Base-by-base conservation (phyloP, 2,888 invertebrate species). In the Tenthredo amoena region DNA sequence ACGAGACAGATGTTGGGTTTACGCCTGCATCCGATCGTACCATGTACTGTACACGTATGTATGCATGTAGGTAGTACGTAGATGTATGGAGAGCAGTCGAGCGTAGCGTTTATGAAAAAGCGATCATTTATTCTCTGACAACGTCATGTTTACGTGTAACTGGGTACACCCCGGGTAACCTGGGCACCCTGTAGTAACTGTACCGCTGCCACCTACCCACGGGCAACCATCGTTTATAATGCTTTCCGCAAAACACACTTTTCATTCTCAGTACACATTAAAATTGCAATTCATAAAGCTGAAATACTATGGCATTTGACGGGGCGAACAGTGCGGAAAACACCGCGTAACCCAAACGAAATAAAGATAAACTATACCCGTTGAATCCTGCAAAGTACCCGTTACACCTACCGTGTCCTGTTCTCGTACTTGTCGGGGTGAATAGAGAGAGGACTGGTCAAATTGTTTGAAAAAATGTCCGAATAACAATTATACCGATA, bases 281-380 rank as follows among this genome's bases (percentile, higher is more conserved):
- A 83, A 83, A 83, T 68, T 47, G 83, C 83, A 83, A 83, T 83
- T 83, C 83, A 83, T 83, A 83, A 83, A 83, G 83, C 65, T 83
- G 83, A 83, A 83, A 83, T 71, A 71, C 50, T 71, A 50, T 47
- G 83, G 83, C 68, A 83, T 83, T 83, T 83, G 83, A 68, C 83
- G 83, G 15, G 81, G 81, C 40, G 81, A 81, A 81, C 62, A 37
- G 37, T 47, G 26, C 26, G 58, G 81, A 62, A 62, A 65, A 81
- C 31, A 62, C 12, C 31, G 31, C 47, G 10, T 31, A 31, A 34
- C 83, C 47, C 43, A 68, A 31, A 12, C 58, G 21, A 81, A 81
- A 81, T 81, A 81, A 81, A 81, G 81, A 81, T 81, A 81, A 81
- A 81, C 81, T 81, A 81, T 62, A n/a, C 37, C 62, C 79, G 34